These are phyloP conservation scores for Eretmocerus hayati DNA, from an alignment of 2,888 invertebrate genomes.

Conservation along the genomic window DNA sequence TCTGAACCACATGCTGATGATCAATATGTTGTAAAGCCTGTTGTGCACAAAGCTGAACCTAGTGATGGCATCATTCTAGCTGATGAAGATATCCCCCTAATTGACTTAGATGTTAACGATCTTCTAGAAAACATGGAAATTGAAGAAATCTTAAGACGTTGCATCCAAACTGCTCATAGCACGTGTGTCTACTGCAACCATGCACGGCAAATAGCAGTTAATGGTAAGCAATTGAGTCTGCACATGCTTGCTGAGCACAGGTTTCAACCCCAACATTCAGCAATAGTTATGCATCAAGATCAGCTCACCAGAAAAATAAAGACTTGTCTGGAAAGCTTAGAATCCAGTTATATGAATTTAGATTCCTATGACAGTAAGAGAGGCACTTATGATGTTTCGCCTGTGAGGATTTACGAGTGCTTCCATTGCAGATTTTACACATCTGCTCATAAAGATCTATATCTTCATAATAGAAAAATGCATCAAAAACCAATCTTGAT, in stretches of 20 bases:
- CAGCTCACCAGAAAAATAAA: conserved; percentile 61
- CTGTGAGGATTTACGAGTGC: conserved; percentile 72
- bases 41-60: conserved; percentile 19
- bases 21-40: no score
- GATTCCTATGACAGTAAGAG: conserved; percentile 62
- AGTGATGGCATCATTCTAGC: conserved; percentile 48
- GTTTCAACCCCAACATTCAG: conserved; percentile 52
- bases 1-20: conserved; percentile 8
- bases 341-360: conserved; percentile 62
- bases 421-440: conserved; percentile 79
- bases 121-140: conserved; percentile 70
- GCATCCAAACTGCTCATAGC: conserved; percentile 61
- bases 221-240: conserved; percentile 70
- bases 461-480: conserved; percentile 78
- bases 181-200: conserved; percentile 81
- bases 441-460: conserved; percentile 73
- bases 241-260: conserved; percentile 76
- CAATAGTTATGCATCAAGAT: conserved; percentile 40
- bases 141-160: conserved; percentile 65
- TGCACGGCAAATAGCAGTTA: conserved; percentile 76
- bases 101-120: conserved; percentile 53
- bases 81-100: conserved; percentile 58
- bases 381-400: conserved; percentile 46
- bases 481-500: conserved; percentile 75
- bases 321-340: conserved; percentile 56